Evolutionary conservation across 1,140 invertebrate genomes (phyloP), one percentile per base, ranked within the genome.

Genomic region (Psix sp.): DNA sequence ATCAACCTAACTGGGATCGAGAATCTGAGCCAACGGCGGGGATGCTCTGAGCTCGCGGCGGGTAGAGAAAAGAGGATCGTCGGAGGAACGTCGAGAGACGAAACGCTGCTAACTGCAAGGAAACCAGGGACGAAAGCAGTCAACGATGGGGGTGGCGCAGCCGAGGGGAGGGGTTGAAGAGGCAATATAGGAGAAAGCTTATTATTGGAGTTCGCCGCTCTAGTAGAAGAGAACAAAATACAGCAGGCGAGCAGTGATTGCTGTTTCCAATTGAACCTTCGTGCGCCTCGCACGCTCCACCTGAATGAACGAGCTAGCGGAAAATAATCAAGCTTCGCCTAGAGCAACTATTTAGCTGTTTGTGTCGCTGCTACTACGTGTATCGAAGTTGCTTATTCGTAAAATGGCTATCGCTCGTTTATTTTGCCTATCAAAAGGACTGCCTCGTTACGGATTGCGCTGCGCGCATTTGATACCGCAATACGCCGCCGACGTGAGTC

Each of bases 171-270:
- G 76, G 66, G 79, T 76, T 85, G 84, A 86, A 85, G 83, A 86
- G 84, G 84, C 84, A 86, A 86, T 86, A 87, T 86, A 86, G 82
- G 83, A 86, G 85, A 86, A 86, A 87, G 86, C 85, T 86, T 86
- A 87, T 87, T 87, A 87, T 87, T 86, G 84, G 84, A 86, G 85
- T 86, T 86, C 80, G 84, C 84, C 82, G 82, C 80, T 82, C 79
- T 77, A 73, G 78, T 78, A 80, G 68, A 81, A 84, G 79, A 83
- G 84, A 86, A 86, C 80, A 85, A 87, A 86, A 87, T 87, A 86
- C 84, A n/a, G n/a, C n/a, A 86, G 81, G 83, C 85, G 80, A 85
- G 81, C 84, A 86, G 86, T 87, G 86, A 87, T 87, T 87, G 85
- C 86, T 86, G 84, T 87, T 87, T 86, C 84, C 85, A 86, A 87